Evolutionary conservation across 35 echinoderm and acorn worm genomes (phyloP), one percentile per base, ranked within the genome.

Genomic region (Stichopus chloronotus): DNA sequence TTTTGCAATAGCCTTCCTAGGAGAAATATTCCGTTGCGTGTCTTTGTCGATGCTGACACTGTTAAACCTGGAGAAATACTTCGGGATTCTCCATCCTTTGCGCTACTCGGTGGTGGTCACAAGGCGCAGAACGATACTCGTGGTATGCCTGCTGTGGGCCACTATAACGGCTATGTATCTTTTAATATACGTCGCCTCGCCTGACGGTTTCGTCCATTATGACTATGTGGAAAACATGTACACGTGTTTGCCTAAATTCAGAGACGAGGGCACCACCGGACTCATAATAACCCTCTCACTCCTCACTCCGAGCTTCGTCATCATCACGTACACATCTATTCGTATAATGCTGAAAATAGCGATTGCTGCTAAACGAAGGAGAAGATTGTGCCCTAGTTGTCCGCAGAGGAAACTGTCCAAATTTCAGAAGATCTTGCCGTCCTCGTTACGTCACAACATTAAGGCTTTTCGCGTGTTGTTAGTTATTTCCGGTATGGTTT

Each of bases 301-400:
- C 21, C 93, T 94, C 0, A 53, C 87, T n/a, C 93, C 93, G 17
- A 94, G 93, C 80, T 94, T 94, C 93, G 86, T 90, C 57, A 83
- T 90, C 21, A 90, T 94, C 2, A 90, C 93, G 12, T 94, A 90
- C 25, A 94, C 93, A 14, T 94, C 86, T 7, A 16, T 94, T 13
- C 72, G 93, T 16, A 54, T 94, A 14, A 87, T 90, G 55, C 7
- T 54, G 9, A 87, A 80, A 88, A 63, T 88, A 5, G 71, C 79
- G 10, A 58, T 90, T 16, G 23, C 59, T 19, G 90, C 24, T 10
- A 90, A 72, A 25, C 21, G 77, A 59, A 78, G 93, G 59, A 85
- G 93, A 8, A 43, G 74, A 17, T 54, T 94, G 43, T 78, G 90
- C 19, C 69, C 87, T 52, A 88, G 76, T 57, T 8, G 58, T 22